Percentiles rank a stretch among this genome's conserved stretches.
Evolutionary conservation across 2,797 vertebrate species (phyloP).

Genomic region (Neosilurus mollespiculum): DNA sequence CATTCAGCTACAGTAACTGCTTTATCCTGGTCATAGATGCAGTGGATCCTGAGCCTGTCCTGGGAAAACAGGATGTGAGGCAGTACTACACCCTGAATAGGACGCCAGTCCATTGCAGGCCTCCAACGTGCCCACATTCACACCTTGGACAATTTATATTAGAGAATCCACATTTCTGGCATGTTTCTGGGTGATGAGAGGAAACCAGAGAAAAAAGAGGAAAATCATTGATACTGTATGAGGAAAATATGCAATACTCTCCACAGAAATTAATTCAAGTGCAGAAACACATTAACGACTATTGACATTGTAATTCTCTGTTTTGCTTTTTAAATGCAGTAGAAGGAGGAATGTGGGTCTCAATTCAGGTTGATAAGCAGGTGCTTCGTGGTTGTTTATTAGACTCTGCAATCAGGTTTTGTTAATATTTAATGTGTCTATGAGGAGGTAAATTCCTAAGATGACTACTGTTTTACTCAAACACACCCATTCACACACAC

Average conservation of each 20-base stretch:
- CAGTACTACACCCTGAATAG: not conserved
- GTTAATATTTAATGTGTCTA: conserved; percentile 51
- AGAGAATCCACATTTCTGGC: not conserved
- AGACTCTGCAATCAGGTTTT: conserved; percentile 10
- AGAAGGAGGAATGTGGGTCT: not conserved
- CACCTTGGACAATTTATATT: not conserved
- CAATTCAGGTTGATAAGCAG: not conserved
- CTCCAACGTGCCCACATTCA: not conserved
- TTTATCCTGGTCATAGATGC: not conserved
- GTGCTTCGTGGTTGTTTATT: not conserved
- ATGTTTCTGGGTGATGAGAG: not conserved
- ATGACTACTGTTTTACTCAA: conserved; percentile 42
- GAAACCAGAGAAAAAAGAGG: not conserved
- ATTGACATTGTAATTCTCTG: not conserved
- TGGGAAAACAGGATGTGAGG: not conserved
- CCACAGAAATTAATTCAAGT: not conserved
- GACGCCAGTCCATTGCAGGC: not conserved
- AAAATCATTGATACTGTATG: not conserved
- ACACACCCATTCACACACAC: conserved; percentile 1
- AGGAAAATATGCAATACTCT: not conserved
- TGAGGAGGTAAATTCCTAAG: conserved; percentile 42
- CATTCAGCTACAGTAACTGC: not conserved
- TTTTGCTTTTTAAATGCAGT: not conserved
- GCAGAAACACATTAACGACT: not conserved
- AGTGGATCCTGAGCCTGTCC: not conserved